Base-by-base conservation (phyloP, 1,140 invertebrate genomes). In the Drosophila repleta region DNA sequence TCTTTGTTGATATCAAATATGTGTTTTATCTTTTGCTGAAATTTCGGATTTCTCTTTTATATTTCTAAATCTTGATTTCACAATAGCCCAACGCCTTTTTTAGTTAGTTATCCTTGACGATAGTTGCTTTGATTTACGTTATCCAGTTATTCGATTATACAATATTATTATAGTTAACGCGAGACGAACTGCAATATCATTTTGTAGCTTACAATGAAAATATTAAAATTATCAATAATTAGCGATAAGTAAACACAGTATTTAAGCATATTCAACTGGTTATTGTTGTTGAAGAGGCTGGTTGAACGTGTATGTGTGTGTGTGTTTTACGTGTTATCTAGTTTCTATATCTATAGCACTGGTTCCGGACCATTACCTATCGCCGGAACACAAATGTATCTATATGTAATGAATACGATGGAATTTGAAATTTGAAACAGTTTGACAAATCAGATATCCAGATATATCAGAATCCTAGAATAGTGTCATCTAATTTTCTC, bases 1-100 rank as follows among this genome's bases (percentile, higher is more conserved):
- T 87, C 76, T 69, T 81, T 63, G 35, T 83, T 74, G 63, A 83
- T 69, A 79, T 75, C 65, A 83, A 69, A 82, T 66, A 52, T 66
- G 71, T 82, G 61, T 56, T 77, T 55, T 29, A 39, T 60, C 49
- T 29, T n/a, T 56, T 49, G 71, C 63, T 74, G 71, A 61, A 68
- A 18, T 63, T 52, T 78, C 55, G 35, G 10, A 46, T 11, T n/a
- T 57, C 17, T 15, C 18, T 57, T 48, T 49, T 46, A 39, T 62
- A 51, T 56, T 56, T 52, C 57, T 45, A 32, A 63, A 58, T 69
- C 26, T 17, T 15, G 70, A 68, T 74, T 74, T 67, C 79, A 72
- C 84, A 89, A 61, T 39, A 48, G 17, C 69, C 74, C 79, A 89
- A 80, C 74, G 17, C 29, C 65, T 64, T 72, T 78, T 46, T 61